Base-by-base conservation (phyloP, 2,797 vertebrate species). In the Pangasius djambal region DNA sequence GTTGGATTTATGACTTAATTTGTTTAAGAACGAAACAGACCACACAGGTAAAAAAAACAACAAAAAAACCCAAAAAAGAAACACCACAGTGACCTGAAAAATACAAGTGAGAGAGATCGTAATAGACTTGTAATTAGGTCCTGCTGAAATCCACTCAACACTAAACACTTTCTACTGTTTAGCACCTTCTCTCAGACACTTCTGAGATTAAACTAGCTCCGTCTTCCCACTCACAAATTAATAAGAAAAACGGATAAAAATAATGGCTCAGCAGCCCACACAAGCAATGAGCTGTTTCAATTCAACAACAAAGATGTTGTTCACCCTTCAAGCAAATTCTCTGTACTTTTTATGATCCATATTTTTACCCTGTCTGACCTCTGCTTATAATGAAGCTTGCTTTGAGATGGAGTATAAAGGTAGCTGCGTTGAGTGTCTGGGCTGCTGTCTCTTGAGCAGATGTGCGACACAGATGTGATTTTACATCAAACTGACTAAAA, bases 381-480 rank as follows among this genome's bases (percentile, higher is more conserved):
- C 44, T 44, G 59, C 34, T 63, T 63, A 44, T 83, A n/a, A 83
- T 83, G 81, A 83, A n/a, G 81, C 37, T 63, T 44, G 78, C 78
- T 81, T 81, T 81, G 52, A 57, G 78, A 57, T 57, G 6, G 37
- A 63, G 57, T 83, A 48, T 83, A 28, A 83, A 63, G 31, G 81
- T 63, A 63, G 22, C 57, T 3, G 57, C 6, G 22, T 10, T 13
- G 57, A 83, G 34, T 9, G 57, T 79, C 77, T 79, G 50, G 15
- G 50, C 28, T 79, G 28, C 50, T 79, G 50, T 44, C 57, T 83
- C 20, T 1, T 57, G 22, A 83, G 44, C 81, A 63, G 81, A 83
- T 83, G 81, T 16, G 34, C 22, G 25, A 63, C 81, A 61, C 79
- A 63, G 81, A 83, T 63, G 57, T 25, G 59, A 63, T 44, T 83